A percentile compares a stretch with the other conserved stretches of the same genome.
These are phyloP conservation scores for Formicarius rufipectus DNA, from an alignment of 2,113 vertebrate genomes.

Conservation along the genomic window DNA sequence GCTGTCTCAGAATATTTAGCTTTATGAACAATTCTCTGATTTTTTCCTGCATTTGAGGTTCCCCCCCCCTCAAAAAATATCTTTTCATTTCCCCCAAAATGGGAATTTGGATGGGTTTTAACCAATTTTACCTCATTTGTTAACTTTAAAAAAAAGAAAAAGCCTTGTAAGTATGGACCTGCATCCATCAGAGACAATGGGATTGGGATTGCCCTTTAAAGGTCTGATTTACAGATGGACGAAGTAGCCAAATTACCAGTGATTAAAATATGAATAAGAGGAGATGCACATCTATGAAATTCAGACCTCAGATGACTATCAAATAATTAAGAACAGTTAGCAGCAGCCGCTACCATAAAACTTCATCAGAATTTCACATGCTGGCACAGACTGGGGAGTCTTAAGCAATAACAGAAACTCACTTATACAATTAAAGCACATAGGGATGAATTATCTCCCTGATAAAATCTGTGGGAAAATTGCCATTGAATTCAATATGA, in stretches of 20 bases:
- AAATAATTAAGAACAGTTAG: conserved; percentile 68
- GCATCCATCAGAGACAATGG: not conserved
- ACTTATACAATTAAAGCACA: conserved; percentile 25
- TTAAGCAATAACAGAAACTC: conserved; percentile 56
- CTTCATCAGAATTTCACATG: conserved; percentile 56
- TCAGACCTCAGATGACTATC: conserved; percentile 60
- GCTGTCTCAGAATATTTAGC: not conserved
- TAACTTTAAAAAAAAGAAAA: not conserved
- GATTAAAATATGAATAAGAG: conserved; percentile 35
- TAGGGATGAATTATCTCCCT: conserved; percentile 25
- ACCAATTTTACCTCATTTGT: not conserved
- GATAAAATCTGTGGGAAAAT: conserved; percentile 59
- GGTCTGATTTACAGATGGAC: conserved; percentile 14
- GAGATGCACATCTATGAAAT: conserved; percentile 36
- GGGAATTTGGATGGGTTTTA: not conserved
- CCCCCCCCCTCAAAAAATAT: fast-evolving
- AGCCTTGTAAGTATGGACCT: not conserved
- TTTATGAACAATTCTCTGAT: not conserved
- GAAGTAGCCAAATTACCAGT: conserved; percentile 38
- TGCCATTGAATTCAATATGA: conserved; percentile 41
- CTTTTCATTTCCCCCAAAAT: fast-evolving
- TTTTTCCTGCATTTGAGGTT: not conserved
- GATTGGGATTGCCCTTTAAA: not conserved
- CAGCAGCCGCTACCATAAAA: conserved; percentile 22
- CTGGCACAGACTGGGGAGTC: conserved; percentile 33